Base-by-base conservation (phyloP, 2,113 vertebrate species). In the Dipodomys stephensi region DNA sequence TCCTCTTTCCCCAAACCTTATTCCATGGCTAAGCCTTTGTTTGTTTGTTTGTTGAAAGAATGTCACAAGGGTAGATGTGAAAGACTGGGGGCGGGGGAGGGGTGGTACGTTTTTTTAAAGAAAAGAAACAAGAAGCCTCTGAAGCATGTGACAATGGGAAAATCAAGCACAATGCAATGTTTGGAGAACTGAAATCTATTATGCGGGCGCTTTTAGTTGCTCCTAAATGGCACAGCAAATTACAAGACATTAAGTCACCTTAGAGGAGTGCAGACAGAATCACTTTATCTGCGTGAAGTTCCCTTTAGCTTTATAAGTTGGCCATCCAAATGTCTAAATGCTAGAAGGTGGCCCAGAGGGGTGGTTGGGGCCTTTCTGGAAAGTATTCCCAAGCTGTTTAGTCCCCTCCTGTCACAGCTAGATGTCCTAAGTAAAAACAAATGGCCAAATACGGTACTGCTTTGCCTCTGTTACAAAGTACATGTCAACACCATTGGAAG, bases 161-260 rank as follows among this genome's bases (percentile, higher is more conserved):
- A 57, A 72, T 82, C 28, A 39, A 79, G 76, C 60, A 77, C 3
- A 11, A 35, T 27, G 20, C 7, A 3, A 27, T 67, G 32, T 79
- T 89, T 35, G 72, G 89, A 89, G 89, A 93, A 92, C 13, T 79
- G 93, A 95, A 90, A 83, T 19, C 39, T 68, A 83, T 76, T 1
- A 2, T 19, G 71, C 62, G 92, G 92, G 53, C 88, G 89, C 57
- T 81, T 96, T 96, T 95, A 95, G 95, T 96, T 93, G 90, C 23
- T 91, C 82, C 74, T 93, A 93, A 88, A 95, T 92, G 85, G 74
- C 49, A 74, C 19, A n/a, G 0, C 3, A 93, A 93, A 85, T 80
- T 87, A 32, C 20, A 35, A 77, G 60, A 79, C 74, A 77, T 95
- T 95, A 91, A 85, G 82, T 83, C 89, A 87, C 96, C 87, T 68